Percentiles rank a stretch among this genome's conserved stretches.
phyloP scores from a whole-genome alignment of 2,113 vertebrate species.

The Gopherus flavomarginatus region DNA sequence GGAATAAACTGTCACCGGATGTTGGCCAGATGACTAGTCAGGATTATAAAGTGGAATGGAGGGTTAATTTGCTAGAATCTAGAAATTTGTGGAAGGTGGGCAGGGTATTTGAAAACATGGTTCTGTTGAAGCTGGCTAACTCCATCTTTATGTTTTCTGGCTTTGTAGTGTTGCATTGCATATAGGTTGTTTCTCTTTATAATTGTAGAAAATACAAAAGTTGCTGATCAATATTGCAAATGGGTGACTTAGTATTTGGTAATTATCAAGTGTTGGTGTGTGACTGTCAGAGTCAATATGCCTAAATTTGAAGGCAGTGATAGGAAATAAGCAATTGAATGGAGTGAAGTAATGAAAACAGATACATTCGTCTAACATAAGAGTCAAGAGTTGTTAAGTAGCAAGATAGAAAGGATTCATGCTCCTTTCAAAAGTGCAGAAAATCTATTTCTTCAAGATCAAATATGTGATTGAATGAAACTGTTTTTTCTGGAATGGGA shows the following conservation, averaged over 20 bases:
- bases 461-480: background rate
- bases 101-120: background rate
- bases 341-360: background rate
- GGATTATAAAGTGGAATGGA: background rate
- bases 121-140: no score
- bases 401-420: background rate
- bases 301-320: background rate
- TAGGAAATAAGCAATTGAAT: background rate
- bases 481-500: background rate
- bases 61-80: background rate
- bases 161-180: no score
- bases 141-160: background rate
- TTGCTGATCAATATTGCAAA: background rate
- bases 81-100: background rate
- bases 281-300: background rate
- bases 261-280: background rate
- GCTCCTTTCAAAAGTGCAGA: background rate
- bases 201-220: background rate
- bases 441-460: background rate
- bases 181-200: background rate
- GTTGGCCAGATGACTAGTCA: background rate
- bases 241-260: background rate
- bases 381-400: background rate
- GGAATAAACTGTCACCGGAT: background rate
- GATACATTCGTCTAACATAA: background rate